A percentile compares a stretch with the other conserved stretches of the same genome.
Conservation (phyloP, 1,140 invertebrate species). For the Anastrepha obliqua region DNA sequence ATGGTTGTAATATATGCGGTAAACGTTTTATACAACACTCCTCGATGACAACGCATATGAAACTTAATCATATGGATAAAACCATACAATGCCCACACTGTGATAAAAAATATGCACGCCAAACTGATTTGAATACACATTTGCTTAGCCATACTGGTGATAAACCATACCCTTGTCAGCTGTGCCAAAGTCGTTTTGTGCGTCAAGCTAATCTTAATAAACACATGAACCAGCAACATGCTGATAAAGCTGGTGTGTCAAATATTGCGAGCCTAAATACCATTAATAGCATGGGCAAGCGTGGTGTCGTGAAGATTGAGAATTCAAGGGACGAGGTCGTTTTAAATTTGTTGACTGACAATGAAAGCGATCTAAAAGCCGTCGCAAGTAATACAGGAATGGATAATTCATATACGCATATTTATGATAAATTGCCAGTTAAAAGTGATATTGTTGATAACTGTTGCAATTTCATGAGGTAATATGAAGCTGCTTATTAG, state of each 20-base stretch:
- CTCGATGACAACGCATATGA: conserved; percentile 66
- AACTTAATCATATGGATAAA: conserved; percentile 59
- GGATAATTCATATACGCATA: not conserved
- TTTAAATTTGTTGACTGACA: too few relatives aligned
- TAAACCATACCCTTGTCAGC: conserved; percentile 56
- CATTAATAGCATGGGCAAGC: not conserved
- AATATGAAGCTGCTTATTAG: not conserved
- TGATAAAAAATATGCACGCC: conserved; percentile 58
- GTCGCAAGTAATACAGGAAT: not conserved
- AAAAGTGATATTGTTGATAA: not conserved
- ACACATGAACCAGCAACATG: conserved; percentile 34
- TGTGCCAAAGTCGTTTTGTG: conserved; percentile 57
- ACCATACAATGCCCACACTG: conserved; percentile 57
- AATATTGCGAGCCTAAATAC: too few relatives aligned
- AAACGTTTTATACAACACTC: conserved; percentile 83
- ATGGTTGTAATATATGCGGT: conserved; percentile 82
- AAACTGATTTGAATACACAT: conserved; percentile 57
- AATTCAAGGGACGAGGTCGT: not conserved
- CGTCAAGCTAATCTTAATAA: conserved; percentile 56
- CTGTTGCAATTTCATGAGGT: not conserved
- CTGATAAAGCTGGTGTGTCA: not conserved
- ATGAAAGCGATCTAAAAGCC: not conserved
- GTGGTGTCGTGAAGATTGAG: too few relatives aligned
- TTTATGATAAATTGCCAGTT: not conserved
- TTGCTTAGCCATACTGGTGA: conserved; percentile 57